A percentile compares a stretch with the other conserved stretches of the same genome.
Conservation (phyloP, 2,113 vertebrate species). For the Laticauda colubrina region DNA sequence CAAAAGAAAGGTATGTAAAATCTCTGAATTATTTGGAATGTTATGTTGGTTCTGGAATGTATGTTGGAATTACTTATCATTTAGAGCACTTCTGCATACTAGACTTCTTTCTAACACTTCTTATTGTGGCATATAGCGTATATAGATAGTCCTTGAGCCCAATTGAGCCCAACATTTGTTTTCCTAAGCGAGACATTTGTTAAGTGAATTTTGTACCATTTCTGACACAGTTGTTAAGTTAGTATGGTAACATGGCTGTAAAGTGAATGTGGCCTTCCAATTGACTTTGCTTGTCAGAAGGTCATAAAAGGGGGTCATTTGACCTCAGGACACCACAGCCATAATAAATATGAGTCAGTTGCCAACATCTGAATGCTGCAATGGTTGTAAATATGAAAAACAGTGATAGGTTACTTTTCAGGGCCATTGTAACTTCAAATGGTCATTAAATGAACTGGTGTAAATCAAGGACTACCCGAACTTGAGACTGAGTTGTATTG, state of each 20-base stretch:
- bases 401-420: not conserved
- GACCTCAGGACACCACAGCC: not conserved
- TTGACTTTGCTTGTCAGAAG: not conserved
- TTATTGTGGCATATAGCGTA: not conserved
- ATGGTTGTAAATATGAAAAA: not conserved
- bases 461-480: not conserved
- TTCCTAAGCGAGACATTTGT: not conserved
- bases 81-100: not conserved
- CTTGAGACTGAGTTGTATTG: not conserved
- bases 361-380: not conserved
- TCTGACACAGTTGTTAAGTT: not conserved
- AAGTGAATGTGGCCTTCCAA: not conserved
- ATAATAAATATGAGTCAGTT: not conserved
- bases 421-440: not conserved
- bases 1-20: conserved; percentile 79
- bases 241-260: not conserved
- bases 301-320: not conserved
- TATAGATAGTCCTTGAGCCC: not conserved
- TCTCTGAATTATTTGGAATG: not conserved
- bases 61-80: not conserved
- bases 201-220: not conserved
- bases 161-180: not conserved
- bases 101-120: not conserved
- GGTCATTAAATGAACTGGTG: not conserved
- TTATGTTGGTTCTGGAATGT: not conserved